phyloP scores from a whole-genome alignment of 2,113 vertebrate species.

The Tapirus terrestris region DNA sequence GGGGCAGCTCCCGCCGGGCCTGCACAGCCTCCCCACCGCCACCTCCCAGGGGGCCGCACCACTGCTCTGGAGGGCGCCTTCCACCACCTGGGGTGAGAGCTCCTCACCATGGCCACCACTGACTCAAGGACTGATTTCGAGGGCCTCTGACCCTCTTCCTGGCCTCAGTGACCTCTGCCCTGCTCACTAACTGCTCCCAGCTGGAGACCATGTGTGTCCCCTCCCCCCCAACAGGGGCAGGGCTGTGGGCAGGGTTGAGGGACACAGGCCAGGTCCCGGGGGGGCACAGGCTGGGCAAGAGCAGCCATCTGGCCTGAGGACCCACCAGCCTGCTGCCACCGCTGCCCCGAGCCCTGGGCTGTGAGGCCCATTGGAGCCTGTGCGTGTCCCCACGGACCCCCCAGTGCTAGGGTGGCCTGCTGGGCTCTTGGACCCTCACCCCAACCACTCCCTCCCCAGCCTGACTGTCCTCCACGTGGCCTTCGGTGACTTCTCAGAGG shows the following conservation, averaged over 20 bases:
- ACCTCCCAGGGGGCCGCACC: neutral
- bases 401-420: neutral
- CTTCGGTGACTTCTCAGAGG: neutral
- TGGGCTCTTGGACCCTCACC: neutral
- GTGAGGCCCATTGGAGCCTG: slow-evolving; percentile 60
- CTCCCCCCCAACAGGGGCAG: neutral
- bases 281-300: neutral
- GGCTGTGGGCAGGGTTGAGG: neutral
- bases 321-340: neutral
- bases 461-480: neutral
- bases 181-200: slow-evolving; percentile 32
- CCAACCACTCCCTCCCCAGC: neutral
- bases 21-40: neutral
- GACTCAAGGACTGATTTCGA: slow-evolving; percentile 49
- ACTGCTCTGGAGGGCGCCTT: slow-evolving; percentile 45
- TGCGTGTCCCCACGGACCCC: neutral
- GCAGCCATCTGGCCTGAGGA: neutral
- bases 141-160: slow-evolving; percentile 50
- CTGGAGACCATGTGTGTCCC: slow-evolving; percentile 50
- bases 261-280: neutral
- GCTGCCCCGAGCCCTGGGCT: neutral
- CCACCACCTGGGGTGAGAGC: slow-evolving; percentile 21
- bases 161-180: slow-evolving; percentile 19
- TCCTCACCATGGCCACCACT: neutral
- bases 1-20: neutral